Conservation (phyloP, 2,888 invertebrate genomes). For the Argynnis bischoffii region DNA sequence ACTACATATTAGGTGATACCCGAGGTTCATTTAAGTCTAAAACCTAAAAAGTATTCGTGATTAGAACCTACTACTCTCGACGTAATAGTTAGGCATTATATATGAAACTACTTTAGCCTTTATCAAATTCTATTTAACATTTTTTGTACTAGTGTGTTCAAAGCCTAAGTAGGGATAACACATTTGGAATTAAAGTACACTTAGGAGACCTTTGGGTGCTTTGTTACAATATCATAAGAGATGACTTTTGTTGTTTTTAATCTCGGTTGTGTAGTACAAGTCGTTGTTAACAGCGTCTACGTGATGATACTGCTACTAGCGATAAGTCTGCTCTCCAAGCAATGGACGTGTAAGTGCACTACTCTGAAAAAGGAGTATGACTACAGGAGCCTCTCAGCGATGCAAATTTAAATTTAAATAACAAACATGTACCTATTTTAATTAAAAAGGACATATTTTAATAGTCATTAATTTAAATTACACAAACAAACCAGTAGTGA, state of each 20-base stretch:
- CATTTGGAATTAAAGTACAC: constrained; percentile 39
- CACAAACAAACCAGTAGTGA: no score
- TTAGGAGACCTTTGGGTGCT: constrained; percentile 35
- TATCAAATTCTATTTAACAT: neutral
- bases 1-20: no score
- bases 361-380: constrained; percentile 8
- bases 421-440: neutral
- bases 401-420: neutral
- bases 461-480: no score
- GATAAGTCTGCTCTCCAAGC: constrained; percentile 28
- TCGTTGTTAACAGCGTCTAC: constrained; percentile 30
- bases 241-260: constrained; percentile 32
- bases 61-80: no score
- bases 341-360: constrained; percentile 23
- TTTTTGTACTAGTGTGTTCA: constrained; percentile 7
- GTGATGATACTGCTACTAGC: constrained; percentile 29
- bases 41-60: no score
- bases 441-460: no score
- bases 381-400: neutral
- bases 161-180: constrained; percentile 21
- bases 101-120: no score
- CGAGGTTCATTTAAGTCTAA: no score
- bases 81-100: no score
- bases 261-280: constrained; percentile 35
- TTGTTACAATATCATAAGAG: constrained; percentile 34